A percentile compares a stretch with the other conserved stretches of the same genome.
Evolutionary conservation across 2,797 vertebrate species (phyloP).

Genomic region (Phrynocephalus guinanensis): DNA sequence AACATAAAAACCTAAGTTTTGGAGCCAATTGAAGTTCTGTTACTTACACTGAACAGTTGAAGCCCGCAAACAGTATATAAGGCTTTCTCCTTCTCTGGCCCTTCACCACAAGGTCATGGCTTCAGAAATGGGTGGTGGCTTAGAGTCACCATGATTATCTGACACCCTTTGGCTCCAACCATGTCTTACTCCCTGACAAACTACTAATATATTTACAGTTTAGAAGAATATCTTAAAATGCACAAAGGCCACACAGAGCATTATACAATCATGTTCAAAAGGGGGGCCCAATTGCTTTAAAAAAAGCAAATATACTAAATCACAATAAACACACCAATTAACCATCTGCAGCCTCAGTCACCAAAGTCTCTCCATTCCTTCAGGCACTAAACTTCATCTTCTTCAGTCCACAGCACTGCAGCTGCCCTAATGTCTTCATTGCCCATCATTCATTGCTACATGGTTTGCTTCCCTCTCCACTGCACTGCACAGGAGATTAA

Average conservation of each 20-base stretch:
- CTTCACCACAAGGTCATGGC: too few relatives aligned
- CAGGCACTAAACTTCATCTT: conserved; percentile 14
- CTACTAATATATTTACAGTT: background rate
- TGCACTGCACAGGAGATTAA: conserved; percentile 22
- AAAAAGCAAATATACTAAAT: background rate
- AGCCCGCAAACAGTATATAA: background rate
- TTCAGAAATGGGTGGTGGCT: background rate
- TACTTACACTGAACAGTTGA: background rate
- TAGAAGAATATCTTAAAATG: background rate
- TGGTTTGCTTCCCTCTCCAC: conserved; percentile 7
- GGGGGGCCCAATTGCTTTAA: background rate
- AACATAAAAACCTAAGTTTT: background rate
- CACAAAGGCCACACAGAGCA: background rate
- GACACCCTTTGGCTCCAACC: background rate
- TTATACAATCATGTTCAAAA: background rate
- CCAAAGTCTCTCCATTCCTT: conserved; percentile 5
- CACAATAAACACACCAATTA: background rate
- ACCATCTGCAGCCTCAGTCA: background rate
- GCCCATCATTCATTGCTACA: conserved; percentile 30
- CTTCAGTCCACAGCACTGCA: conserved; percentile 2
- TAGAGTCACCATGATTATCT: background rate
- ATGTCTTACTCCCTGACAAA: background rate
- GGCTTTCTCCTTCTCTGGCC: background rate
- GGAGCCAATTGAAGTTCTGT: background rate
- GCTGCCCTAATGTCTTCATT: conserved; percentile 22